Evolutionary conservation across 2,797 vertebrate genomes (phyloP), one percentile per base, ranked within the genome.

Genomic region (Psittacula echo): DNA sequence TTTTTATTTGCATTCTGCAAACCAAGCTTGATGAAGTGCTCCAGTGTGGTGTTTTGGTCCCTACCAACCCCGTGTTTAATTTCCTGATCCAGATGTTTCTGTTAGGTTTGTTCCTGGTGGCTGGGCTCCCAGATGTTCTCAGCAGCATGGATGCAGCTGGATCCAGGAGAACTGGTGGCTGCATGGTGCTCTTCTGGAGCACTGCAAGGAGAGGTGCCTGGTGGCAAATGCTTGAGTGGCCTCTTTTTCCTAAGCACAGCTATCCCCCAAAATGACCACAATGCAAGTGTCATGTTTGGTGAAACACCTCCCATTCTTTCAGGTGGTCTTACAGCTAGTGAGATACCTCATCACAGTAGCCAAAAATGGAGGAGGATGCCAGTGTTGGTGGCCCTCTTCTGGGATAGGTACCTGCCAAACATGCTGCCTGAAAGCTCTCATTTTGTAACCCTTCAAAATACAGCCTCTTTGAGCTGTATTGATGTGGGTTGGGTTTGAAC

Each of bases 11-110:
- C 27, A 1, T 88, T 87, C 87, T 70, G 51, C 44, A 23, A 16
- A 2, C 13, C 1, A 14, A 90, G 50, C 47, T 51, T 64, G 7
- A 2, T 9, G 21, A 42, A 82, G 83, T 0, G 14, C 54, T 92
- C 65, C 75, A 48, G 70, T 61, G 62, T 50, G 62, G 93, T 65
- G 67, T 85, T 93, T 80, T 23, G 16, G 66, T 95, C 78, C 87
- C 21, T 3, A 3, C 44, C 48, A 50, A 39, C 65, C 56, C n/a
- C 45, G 16, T 5, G 14, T 34, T 92, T 45, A 22, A 66, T 86
- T 85, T 93, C 94, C 94, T 11, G 2, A 74, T 29, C 94, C 94
- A 89, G 94, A 85, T 95, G 92, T 2, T 83, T 87, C 60, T 16
- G 30, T 60, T 62, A 78, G 91, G 32, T 60, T 54, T 34, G 48